These are phyloP conservation scores for Columba livia DNA, from an alignment of 2,113 vertebrate species.

Conservation along the genomic window DNA sequence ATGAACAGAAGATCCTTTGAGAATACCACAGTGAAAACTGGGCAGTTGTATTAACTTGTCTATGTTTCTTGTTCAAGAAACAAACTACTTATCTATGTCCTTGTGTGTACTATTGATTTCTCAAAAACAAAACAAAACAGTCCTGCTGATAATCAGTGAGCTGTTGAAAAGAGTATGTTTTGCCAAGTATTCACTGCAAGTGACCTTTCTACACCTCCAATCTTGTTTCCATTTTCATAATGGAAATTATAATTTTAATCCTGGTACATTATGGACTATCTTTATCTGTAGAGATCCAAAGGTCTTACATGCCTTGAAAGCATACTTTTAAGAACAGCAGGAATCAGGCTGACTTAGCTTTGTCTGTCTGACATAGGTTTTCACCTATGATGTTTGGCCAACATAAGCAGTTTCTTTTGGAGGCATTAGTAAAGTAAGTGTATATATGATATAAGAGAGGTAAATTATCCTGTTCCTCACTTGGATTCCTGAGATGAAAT, in stretches of 20 bases:
- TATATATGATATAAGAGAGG: background rate
- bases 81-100: background rate
- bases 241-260: background rate
- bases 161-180: too few species aligned
- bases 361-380: background rate
- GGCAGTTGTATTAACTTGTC: background rate
- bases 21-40: background rate
- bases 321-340: background rate
- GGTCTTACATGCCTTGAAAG: background rate
- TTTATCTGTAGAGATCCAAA: background rate
- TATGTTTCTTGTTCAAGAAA: background rate
- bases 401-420: background rate
- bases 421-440: background rate
- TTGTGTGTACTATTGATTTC: background rate
- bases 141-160: too few species aligned
- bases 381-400: background rate
- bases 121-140: background rate
- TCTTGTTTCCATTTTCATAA: background rate
- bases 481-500: background rate
- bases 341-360: background rate
- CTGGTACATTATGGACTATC: background rate
- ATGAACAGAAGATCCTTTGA: background rate
- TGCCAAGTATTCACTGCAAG: too few species aligned
- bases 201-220: background rate
- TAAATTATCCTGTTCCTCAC: background rate